phyloP scores from a whole-genome alignment of 2,113 vertebrate species.

The Uria lomvia region DNA sequence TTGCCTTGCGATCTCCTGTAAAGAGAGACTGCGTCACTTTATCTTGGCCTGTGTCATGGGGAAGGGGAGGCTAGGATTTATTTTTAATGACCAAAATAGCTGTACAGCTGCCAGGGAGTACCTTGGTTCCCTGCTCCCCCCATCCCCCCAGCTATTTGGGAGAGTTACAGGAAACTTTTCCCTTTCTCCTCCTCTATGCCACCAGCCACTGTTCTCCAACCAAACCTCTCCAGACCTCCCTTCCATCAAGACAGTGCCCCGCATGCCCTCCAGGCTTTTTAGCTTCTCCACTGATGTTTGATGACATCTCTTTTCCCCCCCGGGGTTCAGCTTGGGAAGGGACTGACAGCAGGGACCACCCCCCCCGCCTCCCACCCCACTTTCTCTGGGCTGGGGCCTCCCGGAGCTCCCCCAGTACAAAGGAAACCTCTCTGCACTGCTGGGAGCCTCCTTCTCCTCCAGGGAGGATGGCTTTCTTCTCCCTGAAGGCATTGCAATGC shows the following conservation, averaged over 20 bases:
- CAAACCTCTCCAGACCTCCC: background rate
- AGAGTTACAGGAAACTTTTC: background rate
- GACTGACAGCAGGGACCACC: background rate
- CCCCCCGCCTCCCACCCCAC: accelerated
- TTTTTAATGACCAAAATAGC: background rate
- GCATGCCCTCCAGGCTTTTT: background rate
- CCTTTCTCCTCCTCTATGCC: background rate
- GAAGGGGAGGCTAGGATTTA: background rate
- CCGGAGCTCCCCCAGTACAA: accelerated
- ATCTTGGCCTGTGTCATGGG: background rate
- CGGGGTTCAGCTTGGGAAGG: background rate
- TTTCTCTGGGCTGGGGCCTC: background rate
- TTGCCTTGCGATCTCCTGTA: background rate
- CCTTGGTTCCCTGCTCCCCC: background rate
- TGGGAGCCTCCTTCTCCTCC: background rate
- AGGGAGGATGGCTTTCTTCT: background rate
- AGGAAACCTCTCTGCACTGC: background rate
- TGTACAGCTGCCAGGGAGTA: background rate
- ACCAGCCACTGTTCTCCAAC: background rate
- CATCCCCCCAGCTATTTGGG: background rate
- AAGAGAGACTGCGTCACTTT: background rate
- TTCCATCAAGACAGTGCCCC: background rate
- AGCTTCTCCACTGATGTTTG: background rate
- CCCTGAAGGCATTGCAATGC: background rate
- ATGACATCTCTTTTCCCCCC: background rate